phyloP scores from a whole-genome alignment of 2,797 vertebrate genomes.

The Chaenodraco wilsoni region DNA sequence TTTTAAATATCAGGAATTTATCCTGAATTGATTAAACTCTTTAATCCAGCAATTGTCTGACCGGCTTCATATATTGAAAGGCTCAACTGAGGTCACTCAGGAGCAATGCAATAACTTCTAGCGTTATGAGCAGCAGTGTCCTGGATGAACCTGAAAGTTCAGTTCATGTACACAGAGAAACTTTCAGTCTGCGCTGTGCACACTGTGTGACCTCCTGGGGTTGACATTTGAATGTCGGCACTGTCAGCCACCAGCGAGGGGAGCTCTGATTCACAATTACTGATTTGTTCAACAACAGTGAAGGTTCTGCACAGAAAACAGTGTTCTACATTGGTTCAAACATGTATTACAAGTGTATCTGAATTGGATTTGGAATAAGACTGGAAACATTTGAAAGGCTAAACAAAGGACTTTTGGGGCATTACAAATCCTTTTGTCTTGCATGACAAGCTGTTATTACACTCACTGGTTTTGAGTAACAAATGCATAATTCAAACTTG shows the following conservation, averaged over 20 bases:
- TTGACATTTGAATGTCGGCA: slow-evolving; percentile 17
- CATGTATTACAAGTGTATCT: not conserved
- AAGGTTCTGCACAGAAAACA: not conserved
- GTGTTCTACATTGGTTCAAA: not conserved
- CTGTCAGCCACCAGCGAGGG: slow-evolving; percentile 25
- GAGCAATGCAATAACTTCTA: not conserved
- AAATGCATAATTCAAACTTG: slow-evolving; percentile 18
- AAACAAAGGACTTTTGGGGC: not conserved
- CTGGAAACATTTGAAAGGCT: not conserved
- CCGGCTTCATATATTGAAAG: not conserved
- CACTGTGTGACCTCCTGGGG: not conserved
- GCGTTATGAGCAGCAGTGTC: slow-evolving; percentile 4
- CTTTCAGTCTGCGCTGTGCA: not conserved
- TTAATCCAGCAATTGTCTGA: not conserved
- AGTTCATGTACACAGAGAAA: not conserved
- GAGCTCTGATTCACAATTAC: slow-evolving; percentile 26
- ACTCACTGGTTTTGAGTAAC: not conserved
- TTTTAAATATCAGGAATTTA: not conserved
- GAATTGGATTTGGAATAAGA: not conserved
- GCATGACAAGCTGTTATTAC: slow-evolving; percentile 5
- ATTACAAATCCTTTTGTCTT: not conserved
- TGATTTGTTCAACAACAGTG: not conserved
- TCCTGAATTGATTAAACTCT: not conserved
- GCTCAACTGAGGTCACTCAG: slow-evolving; percentile 1
- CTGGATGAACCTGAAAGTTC: not conserved